Base-by-base conservation (phyloP, 2,797 vertebrate genomes). In the Psittacula echo region DNA sequence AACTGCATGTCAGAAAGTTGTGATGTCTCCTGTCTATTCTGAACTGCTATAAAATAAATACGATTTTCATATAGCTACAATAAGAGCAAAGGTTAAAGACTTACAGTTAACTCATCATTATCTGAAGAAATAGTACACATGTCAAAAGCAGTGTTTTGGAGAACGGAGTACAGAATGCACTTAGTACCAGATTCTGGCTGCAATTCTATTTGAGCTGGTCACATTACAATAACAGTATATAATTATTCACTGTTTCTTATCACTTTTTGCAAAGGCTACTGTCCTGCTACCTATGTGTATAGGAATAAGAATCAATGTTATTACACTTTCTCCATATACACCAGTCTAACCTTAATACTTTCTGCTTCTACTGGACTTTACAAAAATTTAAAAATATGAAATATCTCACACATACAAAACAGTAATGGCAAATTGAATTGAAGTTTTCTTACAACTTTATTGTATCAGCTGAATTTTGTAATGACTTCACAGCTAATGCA, bases 111-210 rank as follows among this genome's bases (percentile, higher is more conserved):
- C 56, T 48, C 18, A 26, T 24, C 5, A 9, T 39, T 54, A 41
- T 23, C 17, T 61, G 34, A 67, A 44, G 39, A 70, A 12, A 13
- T 3, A 70, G 11, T 32, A 29, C 6, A 44, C 51, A 23, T 80
- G 17, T 75, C 37, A 51, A 61, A 91, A 75, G 10, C 2, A 56
- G 12, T 2, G 16, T 81, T 88, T 88, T 86, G 32, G 14, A 85
- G n/a, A 80, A 50, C 2, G 5, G 16, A 3, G 1, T 51, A 10
- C 20, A 48, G 45, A 85, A 42, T 1, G 1, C 19, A 14, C 6
- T 60, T 65, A 22, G 3, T 20, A 76, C 1, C 10, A 64, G 8
- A 41, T 39, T 70, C 60, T 70, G 5, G 29, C 22, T 79, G 51
- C 26, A 51, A 16, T 80, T 85, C 29, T 61, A 1, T 62, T 70